Evolutionary conservation across 1,140 invertebrate species (phyloP).

Genomic region (Sesamia nonagrioides): DNA sequence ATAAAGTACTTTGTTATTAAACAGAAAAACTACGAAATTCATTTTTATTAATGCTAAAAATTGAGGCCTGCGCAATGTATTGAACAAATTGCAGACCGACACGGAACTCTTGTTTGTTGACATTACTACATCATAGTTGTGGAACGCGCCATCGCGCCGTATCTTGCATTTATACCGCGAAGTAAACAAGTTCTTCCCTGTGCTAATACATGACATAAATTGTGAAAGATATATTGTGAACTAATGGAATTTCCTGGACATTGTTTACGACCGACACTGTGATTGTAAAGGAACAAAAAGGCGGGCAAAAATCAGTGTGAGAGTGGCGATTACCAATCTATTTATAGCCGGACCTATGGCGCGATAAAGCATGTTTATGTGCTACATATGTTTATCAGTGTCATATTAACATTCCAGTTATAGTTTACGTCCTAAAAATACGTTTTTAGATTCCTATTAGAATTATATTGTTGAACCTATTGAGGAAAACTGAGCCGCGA

Average conservation of each 20-base stretch:
- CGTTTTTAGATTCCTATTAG: constrained; percentile 51
- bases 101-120: constrained; percentile 83
- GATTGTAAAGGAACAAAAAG: constrained; percentile 79
- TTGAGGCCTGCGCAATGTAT: constrained; percentile 56
- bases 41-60: constrained; percentile 56
- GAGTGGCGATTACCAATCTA: constrained; percentile 79
- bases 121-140: constrained; percentile 81
- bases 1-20: neutral
- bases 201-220: constrained; percentile 61
- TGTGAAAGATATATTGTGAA: constrained; percentile 68
- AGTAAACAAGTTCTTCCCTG: constrained; percentile 68
- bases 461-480: constrained; percentile 43
- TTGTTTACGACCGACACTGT: constrained; percentile 62
- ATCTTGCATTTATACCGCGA: constrained; percentile 67
- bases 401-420: constrained; percentile 60
- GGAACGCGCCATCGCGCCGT: constrained; percentile 73
- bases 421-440: constrained; percentile 54
- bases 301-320: constrained; percentile 81
- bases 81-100: constrained; percentile 60
- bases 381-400: constrained; percentile 48
- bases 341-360: constrained; percentile 78
- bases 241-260: constrained; percentile 60
- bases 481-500: constrained; percentile 66
- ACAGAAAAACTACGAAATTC: neutral
- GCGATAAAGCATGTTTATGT: constrained; percentile 68